Evolutionary conservation across 2,888 invertebrate genomes (phyloP), one percentile per base, ranked within the genome.

Genomic region (Plemyria rubiginata): DNA sequence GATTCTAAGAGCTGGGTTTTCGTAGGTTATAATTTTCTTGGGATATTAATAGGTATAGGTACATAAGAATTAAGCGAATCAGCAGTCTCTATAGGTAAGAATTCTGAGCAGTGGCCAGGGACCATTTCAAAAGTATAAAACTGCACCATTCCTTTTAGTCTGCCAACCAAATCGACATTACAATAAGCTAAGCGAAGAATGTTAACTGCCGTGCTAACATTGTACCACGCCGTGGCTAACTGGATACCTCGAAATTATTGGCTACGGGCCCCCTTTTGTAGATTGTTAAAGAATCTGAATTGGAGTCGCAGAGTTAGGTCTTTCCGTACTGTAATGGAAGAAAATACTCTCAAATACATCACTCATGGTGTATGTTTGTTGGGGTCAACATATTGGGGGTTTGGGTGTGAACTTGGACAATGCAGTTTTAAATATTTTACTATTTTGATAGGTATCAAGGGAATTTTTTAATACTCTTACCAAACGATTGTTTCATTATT

Each of bases 231-330:
- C 63, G 68, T 84, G 84, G 82, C 45, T 46, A 63, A 55, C 45
- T 79, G 43, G 58, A 86, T 90, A 86, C 90, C 90, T 90, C 88
- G 79, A 77, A 78, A 72, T 75, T 95, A 96, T 95, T 96, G 96
- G 94, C 96, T 96, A 95, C 96, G 95, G 93, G 96, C 96, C 89
- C 95, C 95, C 95, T 97, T 96, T 95, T 96, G 96, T 93, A 96
- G 94, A 94, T 96, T 96, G 95, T 97, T 97, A 96, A 97, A 97
- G 96, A 97, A 97, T 95, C 97, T 95, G 96, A 97, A 97, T 95
- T 96, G 96, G 94, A 97, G 96, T 95, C 97, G 96, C 95, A 97
- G 96, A 94, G 96, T 96, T 95, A 97, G 96, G 94, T 97, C 97
- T 97, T 97, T 97, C 96, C 97, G 96, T 96, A 97, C 97, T 97